A percentile compares a stretch with the other conserved stretches of the same genome.
phyloP scores from a whole-genome alignment of 2,797 vertebrate species.

The Lithobates sylvaticus region DNA sequence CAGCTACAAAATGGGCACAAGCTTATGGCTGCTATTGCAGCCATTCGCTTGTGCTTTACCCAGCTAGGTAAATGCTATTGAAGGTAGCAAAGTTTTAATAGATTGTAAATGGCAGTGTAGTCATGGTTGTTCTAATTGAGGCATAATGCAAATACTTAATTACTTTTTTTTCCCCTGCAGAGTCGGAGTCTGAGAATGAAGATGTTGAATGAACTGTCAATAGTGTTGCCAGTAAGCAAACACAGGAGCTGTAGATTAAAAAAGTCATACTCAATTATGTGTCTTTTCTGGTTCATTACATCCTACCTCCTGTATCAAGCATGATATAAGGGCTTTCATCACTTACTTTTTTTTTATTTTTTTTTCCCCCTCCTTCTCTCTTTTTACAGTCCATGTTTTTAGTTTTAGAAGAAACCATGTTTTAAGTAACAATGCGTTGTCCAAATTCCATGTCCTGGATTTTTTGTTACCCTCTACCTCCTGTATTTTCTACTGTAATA shows the following conservation, averaged over 20 bases:
- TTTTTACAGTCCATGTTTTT: conserved; percentile 75
- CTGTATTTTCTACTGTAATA: conserved; percentile 87
- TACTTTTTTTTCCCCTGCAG: conserved; percentile 73
- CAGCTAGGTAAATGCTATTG: no score
- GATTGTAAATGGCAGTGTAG: no score
- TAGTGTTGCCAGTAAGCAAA: conserved; percentile 80
- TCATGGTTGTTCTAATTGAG: no score
- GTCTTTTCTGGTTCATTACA: conserved; percentile 76
- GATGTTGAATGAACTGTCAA: conserved; percentile 88
- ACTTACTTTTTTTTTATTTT: conserved; percentile 54
- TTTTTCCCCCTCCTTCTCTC: conserved; percentile 68
- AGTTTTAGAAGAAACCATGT: conserved; percentile 75
- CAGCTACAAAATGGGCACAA: no score
- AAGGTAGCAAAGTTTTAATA: no score
- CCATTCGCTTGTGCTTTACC: no score
- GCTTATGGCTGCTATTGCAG: no score
- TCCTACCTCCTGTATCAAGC: conserved; percentile 90
- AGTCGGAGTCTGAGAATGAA: conserved; percentile 95
- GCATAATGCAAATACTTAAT: no score
- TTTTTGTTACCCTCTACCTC: conserved; percentile 87
- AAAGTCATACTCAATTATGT: conserved; percentile 81
- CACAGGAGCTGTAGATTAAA: conserved; percentile 85
- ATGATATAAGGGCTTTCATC: conserved; percentile 85
- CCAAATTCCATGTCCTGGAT: conserved; percentile 73
- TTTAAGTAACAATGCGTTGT: conserved; percentile 78